Evolutionary conservation across 2,888 invertebrate species (phyloP).

Genomic region (Volucella inanis): DNA sequence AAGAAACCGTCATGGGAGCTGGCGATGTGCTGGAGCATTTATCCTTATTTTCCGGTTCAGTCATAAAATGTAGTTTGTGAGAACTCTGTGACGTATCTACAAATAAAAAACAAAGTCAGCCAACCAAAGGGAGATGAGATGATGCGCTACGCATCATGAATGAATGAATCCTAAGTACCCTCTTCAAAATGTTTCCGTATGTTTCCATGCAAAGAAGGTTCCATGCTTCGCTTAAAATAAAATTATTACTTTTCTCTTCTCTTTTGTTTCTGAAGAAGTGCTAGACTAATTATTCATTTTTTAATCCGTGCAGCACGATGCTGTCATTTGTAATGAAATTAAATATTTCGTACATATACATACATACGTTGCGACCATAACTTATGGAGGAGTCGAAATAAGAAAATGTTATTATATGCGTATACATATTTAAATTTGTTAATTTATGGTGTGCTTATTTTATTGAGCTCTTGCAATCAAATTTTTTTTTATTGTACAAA

Average conservation of each 20-base stretch:
- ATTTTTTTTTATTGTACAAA: no score
- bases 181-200: constrained; percentile 70
- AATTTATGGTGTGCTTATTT: background rate
- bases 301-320: constrained; percentile 62
- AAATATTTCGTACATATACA: constrained; percentile 15
- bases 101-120: constrained; percentile 54
- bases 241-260: constrained; percentile 50
- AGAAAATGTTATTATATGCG: no score
- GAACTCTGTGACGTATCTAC: constrained; percentile 50
- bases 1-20: constrained; percentile 53
- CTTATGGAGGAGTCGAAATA: no score
- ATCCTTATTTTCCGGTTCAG: constrained; percentile 66
- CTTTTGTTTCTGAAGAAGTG: constrained; percentile 51
- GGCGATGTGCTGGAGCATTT: constrained; percentile 48
- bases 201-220: constrained; percentile 44
- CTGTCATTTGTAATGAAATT: constrained; percentile 61
- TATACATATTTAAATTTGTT: background rate
- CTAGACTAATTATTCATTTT: constrained; percentile 65
- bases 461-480: no score
- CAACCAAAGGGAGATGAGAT: constrained; percentile 58
- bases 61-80: constrained; percentile 46
- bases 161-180: constrained; percentile 66
- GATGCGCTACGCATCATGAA: constrained; percentile 57
- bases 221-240: constrained; percentile 57
- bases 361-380: background rate